Percentiles rank a stretch among this genome's conserved stretches.
Conservation (phyloP, 1,140 invertebrate genomes). For the Hycleus cichorii region DNA sequence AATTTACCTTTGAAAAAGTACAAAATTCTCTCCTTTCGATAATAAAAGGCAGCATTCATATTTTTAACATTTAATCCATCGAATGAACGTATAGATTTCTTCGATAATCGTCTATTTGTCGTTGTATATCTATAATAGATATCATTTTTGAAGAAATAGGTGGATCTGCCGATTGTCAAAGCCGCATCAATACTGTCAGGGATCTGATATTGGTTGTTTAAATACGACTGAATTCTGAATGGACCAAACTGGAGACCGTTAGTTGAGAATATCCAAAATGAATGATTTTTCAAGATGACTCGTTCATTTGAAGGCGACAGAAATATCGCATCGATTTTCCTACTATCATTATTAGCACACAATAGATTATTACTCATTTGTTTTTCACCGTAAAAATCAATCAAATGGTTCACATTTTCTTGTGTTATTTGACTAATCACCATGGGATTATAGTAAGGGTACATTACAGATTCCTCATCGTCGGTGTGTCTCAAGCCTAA, state of each 20-base stretch:
- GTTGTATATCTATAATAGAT: neutral
- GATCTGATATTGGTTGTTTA: neutral
- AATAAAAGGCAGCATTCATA: slow-evolving; percentile 4
- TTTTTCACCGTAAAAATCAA: neutral
- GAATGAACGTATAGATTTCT: neutral
- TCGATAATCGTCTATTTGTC: neutral
- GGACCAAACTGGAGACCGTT: neutral
- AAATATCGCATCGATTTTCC: neutral
- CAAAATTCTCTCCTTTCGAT: neutral
- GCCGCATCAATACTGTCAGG: slow-evolving; percentile 4
- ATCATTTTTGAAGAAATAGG: slow-evolving; percentile 1
- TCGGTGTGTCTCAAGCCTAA: slow-evolving; percentile 82
- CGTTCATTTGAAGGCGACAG: neutral
- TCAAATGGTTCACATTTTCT: neutral
- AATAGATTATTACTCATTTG: neutral
- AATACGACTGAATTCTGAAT: neutral
- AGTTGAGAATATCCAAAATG: neutral
- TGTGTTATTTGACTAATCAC: neutral
- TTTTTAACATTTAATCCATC: neutral
- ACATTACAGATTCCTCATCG: slow-evolving; percentile 76
- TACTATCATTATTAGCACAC: neutral
- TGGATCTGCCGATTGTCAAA: neutral
- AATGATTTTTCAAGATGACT: slow-evolving; percentile 57
- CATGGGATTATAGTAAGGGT: slow-evolving; percentile 46
- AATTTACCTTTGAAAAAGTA: slow-evolving; percentile 7